Evolutionary conservation across 2,797 vertebrate genomes (phyloP).

Genomic region (Pteronotus mesoamericanus): DNA sequence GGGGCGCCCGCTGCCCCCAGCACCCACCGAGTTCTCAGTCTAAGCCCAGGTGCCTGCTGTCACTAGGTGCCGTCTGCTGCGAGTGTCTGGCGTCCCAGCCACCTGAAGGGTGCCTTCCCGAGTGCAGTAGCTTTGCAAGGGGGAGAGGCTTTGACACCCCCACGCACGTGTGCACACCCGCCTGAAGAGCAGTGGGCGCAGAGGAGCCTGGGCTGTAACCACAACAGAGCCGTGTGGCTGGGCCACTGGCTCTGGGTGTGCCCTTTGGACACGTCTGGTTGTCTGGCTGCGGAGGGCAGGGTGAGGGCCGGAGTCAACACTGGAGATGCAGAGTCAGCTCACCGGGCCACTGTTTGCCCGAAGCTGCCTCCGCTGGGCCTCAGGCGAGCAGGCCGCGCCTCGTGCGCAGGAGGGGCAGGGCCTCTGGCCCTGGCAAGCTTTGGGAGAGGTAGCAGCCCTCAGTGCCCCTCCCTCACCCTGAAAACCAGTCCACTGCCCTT

Average conservation of each 20-base stretch:
- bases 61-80: neutral
- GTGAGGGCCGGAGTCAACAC: neutral
- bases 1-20: neutral
- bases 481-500: neutral
- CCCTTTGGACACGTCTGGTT: too few species aligned
- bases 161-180: rapidly evolving
- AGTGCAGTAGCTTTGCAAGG: neutral
- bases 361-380: neutral
- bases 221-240: neutral
- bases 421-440: too few species aligned
- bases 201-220: neutral
- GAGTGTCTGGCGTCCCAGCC: neutral
- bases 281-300: neutral
- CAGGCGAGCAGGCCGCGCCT: neutral
- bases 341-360: neutral
- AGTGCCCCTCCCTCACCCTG: neutral
- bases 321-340: neutral
- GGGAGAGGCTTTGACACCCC: neutral
- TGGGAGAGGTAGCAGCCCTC: too few species aligned
- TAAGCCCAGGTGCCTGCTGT: neutral
- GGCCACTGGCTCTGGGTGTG: neutral
- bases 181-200: neutral
- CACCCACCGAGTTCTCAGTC: neutral
- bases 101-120: neutral
- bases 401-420: neutral